Base-by-base conservation (phyloP, 1,140 invertebrate species). In the Sarcophaga peregrina region DNA sequence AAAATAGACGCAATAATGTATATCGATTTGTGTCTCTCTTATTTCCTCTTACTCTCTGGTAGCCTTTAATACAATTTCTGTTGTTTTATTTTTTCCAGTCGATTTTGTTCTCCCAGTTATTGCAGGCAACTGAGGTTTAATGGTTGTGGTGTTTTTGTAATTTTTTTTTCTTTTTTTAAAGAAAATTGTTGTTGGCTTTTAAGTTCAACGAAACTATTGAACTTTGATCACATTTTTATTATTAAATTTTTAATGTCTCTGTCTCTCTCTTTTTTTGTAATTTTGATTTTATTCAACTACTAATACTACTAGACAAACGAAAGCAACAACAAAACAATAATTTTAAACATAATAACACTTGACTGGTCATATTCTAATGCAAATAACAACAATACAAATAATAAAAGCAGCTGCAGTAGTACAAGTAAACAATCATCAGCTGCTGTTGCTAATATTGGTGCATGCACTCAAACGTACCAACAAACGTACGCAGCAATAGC, bases 171-270 rank as follows among this genome's bases (percentile, higher is more conserved):
- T 37, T 37, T 37, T 37, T 37, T 37, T 37, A 4, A 2, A 4
- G 25, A 37, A 37, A 37, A 37, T 37, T 37, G 1, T 37, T 9
- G 62, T 25, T 52, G 50, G 50, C 50, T 13, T 45, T 74, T 74
- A 78, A 52, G 75, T 78, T 78, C 75, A 78, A 78, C n/a, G 48
- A 50, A 78, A 78, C 75, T 78, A 78, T 78, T 78, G 75, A 78
- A 78, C 75, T 50, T 20, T 20, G 17, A 11, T 37, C 25, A 37
- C 25, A 37, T 37, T 50, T 52, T 78, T 50, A 25, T 17, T n/a
- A n/a, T 50, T 25, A 20, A n/a, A n/a, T n/a, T 50, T 78, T 68
- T 68, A 20, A 68, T 13, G 74, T 52, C 25, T 37, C 25, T 37
- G 25, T 37, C 25, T 37, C 25, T 37, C 25, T 37, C 25, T 37